Evolutionary conservation across 2,113 vertebrate species (phyloP), one percentile per base, ranked within the genome.

Genomic region (Sapayoa aenigma): DNA sequence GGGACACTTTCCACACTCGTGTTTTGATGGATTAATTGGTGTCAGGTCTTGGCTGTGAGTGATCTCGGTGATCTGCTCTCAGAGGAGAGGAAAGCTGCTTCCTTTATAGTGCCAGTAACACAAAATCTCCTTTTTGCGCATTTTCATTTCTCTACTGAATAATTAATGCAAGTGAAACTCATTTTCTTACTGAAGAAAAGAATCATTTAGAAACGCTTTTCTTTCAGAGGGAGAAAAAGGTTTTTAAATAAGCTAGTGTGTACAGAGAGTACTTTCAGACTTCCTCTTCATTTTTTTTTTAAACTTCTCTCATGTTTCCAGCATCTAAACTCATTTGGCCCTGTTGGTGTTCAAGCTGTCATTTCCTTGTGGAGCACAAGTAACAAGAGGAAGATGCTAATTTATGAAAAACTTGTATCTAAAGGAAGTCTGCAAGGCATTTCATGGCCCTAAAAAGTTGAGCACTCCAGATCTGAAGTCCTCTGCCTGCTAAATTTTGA

Each of bases 381-480:
- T 76, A 89, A 35, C 24, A 33, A 22, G 56, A 28, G 8, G 30
- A 58, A 89, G 24, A 63, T 65, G 74, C 25, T 69, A 46, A 77
- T 56, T 73, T 80, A 35, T 30, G 27, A 66, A 19, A 84, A 90
- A 13, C 5, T 67, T 87, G 1, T 9, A 33, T 55, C 53, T 31
- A 80, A 59, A 46, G 28, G 44, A 77, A 71, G 22, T 19, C 41
- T 24, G 84, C 97, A 5, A 97, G 96, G 19, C 92, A 97, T 93
- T 98, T 98, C 65, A 85, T 84, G 30, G 14, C 28, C 60, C 31
- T 28, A 31, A 69, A 60, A 91, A 4, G 4, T 9, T 35, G 46
- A 84, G 31, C 25, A 9, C 6, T 72, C 25, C 6, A 4, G 11
- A 55, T 15, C 21, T 27, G 22, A 74, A 9, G 10, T 46, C 39